phyloP scores from a whole-genome alignment of 2,113 vertebrate species.

The Cariama cristata region DNA sequence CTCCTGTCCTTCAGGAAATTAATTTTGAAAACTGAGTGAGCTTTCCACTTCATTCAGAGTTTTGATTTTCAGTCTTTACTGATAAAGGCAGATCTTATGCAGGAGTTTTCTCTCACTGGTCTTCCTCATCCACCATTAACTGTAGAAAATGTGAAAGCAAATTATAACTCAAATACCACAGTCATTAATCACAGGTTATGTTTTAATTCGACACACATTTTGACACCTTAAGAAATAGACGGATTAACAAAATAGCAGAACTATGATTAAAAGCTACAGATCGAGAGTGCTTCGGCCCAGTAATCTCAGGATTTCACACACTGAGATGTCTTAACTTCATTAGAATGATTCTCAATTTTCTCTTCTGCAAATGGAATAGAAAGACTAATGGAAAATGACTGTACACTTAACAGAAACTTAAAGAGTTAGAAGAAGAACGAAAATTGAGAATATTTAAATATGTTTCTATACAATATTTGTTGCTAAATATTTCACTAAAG shows the following conservation, averaged over 20 bases:
- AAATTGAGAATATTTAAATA: background rate
- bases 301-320: background rate
- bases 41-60: background rate
- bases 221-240: background rate
- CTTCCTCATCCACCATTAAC: background rate
- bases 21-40: background rate
- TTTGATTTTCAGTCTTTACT: background rate
- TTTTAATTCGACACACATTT: background rate
- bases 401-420: background rate
- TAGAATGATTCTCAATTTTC: background rate
- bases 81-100: background rate
- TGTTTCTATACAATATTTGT: background rate
- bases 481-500: background rate
- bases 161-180: background rate
- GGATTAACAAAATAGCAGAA: background rate
- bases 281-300: fast-evolving
- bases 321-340: background rate
- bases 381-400: background rate
- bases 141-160: background rate
- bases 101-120: background rate
- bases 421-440: background rate
- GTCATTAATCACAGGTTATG: background rate
- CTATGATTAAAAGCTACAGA: background rate
- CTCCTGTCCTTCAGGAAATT: background rate
- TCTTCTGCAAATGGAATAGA: background rate